These are phyloP conservation scores for Trididemnum nubilum DNA, from an alignment of 23 tunicate genomes.

Conservation along the genomic window DNA sequence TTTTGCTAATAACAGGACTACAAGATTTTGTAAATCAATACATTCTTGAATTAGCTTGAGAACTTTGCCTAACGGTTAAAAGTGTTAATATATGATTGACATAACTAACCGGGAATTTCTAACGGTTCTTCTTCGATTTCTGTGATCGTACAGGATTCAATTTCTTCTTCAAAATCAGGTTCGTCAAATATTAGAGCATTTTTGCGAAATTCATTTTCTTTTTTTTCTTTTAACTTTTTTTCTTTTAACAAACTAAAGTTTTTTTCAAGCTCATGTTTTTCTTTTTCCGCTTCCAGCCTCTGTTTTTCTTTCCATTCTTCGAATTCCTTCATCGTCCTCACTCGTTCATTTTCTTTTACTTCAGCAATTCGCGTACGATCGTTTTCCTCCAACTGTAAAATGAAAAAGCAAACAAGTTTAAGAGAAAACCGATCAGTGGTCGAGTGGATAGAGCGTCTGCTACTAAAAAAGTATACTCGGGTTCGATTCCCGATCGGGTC, in stretches of 20 bases:
- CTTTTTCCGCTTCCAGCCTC: conserved; percentile 57
- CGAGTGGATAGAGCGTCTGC: too few relatives aligned
- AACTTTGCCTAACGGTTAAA: too few relatives aligned
- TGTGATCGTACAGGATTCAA: background rate
- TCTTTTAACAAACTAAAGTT: background rate
- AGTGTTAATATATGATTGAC: too few relatives aligned
- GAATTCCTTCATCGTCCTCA: conserved; percentile 41
- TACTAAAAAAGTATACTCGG: too few relatives aligned
- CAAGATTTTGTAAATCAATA: too few relatives aligned
- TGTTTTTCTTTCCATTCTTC: conserved; percentile 70
- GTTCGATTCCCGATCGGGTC: too few relatives aligned
- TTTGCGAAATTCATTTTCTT: background rate
- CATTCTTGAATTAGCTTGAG: too few relatives aligned
- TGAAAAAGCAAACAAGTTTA: background rate
- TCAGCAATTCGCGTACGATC: conserved; percentile 56
- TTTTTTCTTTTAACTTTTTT: background rate
- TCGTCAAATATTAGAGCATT: conserved; percentile 29
- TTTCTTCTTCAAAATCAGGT: background rate
- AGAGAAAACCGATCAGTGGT: too few relatives aligned
- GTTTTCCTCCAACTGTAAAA: conserved; percentile 42
- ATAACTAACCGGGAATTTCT: background rate
- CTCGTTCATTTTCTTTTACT: conserved; percentile 67
- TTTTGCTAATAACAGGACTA: too few relatives aligned
- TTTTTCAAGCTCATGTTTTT: conserved; percentile 21
- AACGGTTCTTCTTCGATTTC: background rate